Evolutionary conservation across 2,888 invertebrate species (phyloP).

Genomic region (Heteromurus nitidus): DNA sequence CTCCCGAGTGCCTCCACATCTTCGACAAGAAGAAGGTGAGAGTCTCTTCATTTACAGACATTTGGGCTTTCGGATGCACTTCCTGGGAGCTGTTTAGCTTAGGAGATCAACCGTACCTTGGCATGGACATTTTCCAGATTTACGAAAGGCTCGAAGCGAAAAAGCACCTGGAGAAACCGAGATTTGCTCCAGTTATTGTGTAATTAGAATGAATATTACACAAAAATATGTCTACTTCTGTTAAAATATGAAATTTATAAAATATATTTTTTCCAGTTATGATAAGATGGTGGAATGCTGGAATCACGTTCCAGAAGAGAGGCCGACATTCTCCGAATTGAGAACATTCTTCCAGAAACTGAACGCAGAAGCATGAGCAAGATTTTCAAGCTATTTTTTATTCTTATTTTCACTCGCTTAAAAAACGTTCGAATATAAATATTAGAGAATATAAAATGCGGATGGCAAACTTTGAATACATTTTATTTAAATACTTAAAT

Average conservation of each 20-base stretch:
- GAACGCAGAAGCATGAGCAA: too few relatives aligned
- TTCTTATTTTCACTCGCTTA: too few relatives aligned
- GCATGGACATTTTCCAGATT: not conserved
- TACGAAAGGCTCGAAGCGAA: not conserved
- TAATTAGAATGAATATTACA: too few relatives aligned
- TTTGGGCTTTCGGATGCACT: constrained; percentile 27
- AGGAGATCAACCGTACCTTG: not conserved
- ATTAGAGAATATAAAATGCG: too few relatives aligned
- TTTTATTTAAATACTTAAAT: too few relatives aligned
- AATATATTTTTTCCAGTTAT: not conserved
- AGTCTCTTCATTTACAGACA: not conserved
- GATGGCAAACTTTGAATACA: too few relatives aligned
- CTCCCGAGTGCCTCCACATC: constrained; percentile 12
- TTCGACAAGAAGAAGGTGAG: not conserved
- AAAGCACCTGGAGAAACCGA: not conserved
- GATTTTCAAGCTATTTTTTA: too few relatives aligned
- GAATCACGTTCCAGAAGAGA: not conserved
- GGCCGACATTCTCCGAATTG: not conserved
- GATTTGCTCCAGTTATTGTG: constrained; percentile 3
- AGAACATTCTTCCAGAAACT: not conserved
- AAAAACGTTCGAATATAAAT: too few relatives aligned
- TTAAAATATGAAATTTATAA: not conserved
- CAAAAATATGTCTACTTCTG: not conserved
- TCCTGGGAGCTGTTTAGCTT: constrained; percentile 12
- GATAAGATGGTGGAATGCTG: constrained; percentile 2